Conservation (phyloP, 2,888 invertebrate genomes). For the Platycnemis pennipes region DNA sequence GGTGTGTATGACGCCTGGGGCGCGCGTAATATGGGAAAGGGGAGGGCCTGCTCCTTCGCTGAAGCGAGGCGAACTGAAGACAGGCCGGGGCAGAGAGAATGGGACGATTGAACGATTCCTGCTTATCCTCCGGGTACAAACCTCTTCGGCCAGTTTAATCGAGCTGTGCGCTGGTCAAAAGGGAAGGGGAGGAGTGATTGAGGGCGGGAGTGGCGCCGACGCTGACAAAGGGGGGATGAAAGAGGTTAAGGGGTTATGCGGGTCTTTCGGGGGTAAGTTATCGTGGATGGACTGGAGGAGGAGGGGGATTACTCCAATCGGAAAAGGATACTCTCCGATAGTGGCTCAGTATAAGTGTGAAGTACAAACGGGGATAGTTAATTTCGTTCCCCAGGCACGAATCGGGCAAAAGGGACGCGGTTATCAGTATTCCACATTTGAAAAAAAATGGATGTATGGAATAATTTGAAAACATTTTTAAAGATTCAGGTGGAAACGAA, state of each 20-base stretch:
- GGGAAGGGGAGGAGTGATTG: not conserved
- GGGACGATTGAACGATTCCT: not conserved
- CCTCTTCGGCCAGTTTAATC: conserved; percentile 14
- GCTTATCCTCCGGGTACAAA: conserved; percentile 21
- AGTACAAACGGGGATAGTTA: not conserved
- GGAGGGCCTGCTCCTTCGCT: not conserved
- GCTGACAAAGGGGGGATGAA: not conserved
- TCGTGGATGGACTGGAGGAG: not conserved
- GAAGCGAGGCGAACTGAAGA: not conserved
- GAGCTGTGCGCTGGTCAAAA: not conserved
- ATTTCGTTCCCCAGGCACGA: not conserved
- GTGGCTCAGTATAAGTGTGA: not conserved
- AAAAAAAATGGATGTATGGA: too few relatives aligned
- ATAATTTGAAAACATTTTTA: too few relatives aligned
- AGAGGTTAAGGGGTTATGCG: not conserved
- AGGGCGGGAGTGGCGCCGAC: not conserved
- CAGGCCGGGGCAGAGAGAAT: not conserved
- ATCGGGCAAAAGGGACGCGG: not conserved
- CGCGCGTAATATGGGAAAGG: not conserved
- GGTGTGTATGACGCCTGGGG: not conserved
- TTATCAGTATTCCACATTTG: too few relatives aligned
- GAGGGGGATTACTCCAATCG: not conserved
- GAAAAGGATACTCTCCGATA: not conserved
- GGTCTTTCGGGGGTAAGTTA: not conserved
- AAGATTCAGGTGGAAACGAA: too few relatives aligned